A percentile compares a stretch with the other conserved stretches of the same genome.
phyloP scores from a whole-genome alignment of 2,113 vertebrate species.

The Ahaetulla prasina region DNA sequence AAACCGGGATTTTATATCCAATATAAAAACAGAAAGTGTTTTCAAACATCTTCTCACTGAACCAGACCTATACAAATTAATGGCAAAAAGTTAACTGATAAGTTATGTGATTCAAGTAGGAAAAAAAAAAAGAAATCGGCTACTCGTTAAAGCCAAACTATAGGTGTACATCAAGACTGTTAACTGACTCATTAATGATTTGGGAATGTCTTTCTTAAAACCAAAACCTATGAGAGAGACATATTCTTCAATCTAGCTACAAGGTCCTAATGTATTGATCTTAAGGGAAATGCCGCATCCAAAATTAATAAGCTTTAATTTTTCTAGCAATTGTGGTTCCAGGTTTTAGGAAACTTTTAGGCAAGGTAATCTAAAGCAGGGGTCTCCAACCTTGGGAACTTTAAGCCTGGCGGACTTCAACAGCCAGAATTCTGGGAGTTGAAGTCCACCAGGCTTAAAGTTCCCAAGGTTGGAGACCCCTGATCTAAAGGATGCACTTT shows the following conservation, averaged over 20 bases:
- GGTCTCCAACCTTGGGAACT: no score
- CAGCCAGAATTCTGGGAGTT: no score
- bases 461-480: no score
- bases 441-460: no score
- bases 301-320: background rate
- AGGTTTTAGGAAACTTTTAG: background rate
- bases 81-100: background rate
- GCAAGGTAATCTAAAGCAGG: background rate
- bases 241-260: background rate
- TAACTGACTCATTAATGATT: background rate
- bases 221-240: background rate
- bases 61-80: conserved; percentile 69
- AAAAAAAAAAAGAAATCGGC: background rate
- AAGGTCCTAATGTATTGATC: background rate
- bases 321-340: background rate
- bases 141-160: background rate
- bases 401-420: no score
- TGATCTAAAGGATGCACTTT: background rate
- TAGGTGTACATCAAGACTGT: background rate
- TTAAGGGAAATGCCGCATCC: background rate
- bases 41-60: conserved; percentile 74
- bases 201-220: conserved; percentile 15
- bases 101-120: background rate
- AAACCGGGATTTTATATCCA: conserved; percentile 73
- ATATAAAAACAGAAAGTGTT: conserved; percentile 69